Evolutionary conservation across 1,140 invertebrate genomes (phyloP).

Genomic region (Latrodectus geometricus): DNA sequence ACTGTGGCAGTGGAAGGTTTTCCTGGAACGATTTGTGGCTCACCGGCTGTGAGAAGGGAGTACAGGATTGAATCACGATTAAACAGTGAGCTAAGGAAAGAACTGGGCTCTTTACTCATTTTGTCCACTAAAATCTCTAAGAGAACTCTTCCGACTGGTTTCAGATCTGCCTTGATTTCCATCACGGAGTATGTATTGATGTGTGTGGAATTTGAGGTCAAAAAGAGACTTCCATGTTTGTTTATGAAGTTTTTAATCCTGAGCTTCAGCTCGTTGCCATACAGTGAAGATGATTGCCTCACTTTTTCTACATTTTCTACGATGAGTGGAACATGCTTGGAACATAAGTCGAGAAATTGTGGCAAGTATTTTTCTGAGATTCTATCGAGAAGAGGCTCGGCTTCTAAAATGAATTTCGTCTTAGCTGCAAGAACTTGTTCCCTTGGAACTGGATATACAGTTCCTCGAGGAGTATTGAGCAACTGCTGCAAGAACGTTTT

Average conservation of each 20-base stretch:
- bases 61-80: background rate
- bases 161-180: background rate
- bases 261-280: background rate
- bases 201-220: background rate
- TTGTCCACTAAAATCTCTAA: background rate
- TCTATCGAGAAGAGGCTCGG: background rate
- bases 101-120: background rate
- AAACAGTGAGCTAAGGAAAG: background rate
- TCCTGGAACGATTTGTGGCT: too few relatives aligned
- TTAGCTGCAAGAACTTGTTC: background rate
- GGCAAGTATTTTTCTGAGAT: background rate
- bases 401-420: background rate
- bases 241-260: background rate
- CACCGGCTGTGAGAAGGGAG: background rate
- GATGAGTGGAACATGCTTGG: background rate
- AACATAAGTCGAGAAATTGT: background rate
- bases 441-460: background rate
- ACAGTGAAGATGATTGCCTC: background rate
- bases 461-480: background rate
- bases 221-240: background rate
- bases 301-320: background rate
- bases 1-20: too few relatives aligned
- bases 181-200: background rate
- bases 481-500: background rate
- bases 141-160: background rate